These are phyloP conservation scores for Eunapius fragilis DNA, from an alignment of 37 sponge, comb jelly and placozoan genomes.

Conservation along the genomic window DNA sequence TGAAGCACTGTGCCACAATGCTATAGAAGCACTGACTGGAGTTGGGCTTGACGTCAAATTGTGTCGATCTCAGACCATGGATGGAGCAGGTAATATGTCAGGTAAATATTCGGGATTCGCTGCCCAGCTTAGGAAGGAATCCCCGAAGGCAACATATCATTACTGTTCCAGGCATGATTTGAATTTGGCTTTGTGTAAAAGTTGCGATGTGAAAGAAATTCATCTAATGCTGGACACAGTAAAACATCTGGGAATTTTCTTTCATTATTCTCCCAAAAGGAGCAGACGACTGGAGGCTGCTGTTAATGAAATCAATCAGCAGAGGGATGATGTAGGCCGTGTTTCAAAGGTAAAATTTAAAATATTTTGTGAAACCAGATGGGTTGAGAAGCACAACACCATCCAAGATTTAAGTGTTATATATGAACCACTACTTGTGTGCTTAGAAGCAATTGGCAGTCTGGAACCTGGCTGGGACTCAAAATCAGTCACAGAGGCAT, in stretches of 20 bases:
- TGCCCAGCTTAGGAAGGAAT: conserved; percentile 5
- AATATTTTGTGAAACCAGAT: conserved; percentile 28
- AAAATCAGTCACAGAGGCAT: conserved; percentile 36
- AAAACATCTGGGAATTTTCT: conserved; percentile 27
- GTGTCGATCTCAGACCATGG: conserved; percentile 33
- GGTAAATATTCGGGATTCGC: conserved; percentile 12
- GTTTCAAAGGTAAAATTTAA: conserved; percentile 14
- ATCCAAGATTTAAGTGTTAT: conserved; percentile 15
- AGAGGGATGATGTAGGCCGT: not conserved
- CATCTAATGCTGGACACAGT: conserved; percentile 25
- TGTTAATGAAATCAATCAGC: conserved; percentile 2
- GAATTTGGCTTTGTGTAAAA: conserved; percentile 21
- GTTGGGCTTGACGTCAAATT: not conserved
- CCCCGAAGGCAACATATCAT: conserved; percentile 18
- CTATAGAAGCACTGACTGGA: conserved; percentile 15
- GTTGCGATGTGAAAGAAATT: conserved; percentile 27
- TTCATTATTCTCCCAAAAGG: conserved; percentile 37
- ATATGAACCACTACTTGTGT: not conserved
- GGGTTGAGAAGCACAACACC: conserved; percentile 20
- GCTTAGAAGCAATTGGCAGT: conserved; percentile 34
- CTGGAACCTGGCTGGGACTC: conserved; percentile 7
- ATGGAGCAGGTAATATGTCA: conserved; percentile 49
- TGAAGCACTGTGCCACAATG: conserved; percentile 8
- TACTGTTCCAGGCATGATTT: conserved; percentile 47
- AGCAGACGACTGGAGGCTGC: not conserved